Evolutionary conservation across 2,797 vertebrate species (phyloP), one percentile per base, ranked within the genome.

Genomic region (Poeciliopsis paucimaculata): DNA sequence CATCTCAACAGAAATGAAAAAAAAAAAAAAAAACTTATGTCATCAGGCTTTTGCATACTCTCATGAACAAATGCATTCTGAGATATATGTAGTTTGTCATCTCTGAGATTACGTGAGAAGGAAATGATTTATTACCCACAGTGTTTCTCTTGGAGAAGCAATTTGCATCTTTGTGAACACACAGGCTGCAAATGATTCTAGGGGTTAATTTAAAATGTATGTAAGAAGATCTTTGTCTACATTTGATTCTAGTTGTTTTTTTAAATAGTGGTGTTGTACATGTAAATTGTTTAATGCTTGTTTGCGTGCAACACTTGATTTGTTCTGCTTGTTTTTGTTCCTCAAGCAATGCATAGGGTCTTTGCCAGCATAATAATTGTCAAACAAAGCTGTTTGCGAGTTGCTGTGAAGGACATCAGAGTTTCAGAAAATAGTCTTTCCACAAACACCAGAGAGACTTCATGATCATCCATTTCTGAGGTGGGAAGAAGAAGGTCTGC

Each of bases 101-200:
- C 71, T 80, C 47, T 88, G 73, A 84, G 81, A 89, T 91, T 83
- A 82, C 80, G 53, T 77, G 77, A 80, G 83, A 74, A 77, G 86
- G 87, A 88, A 86, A 87, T 90, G 72, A 92, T 93, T 82, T 87
- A 90, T 91, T 88, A 85, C 77, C 77, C 16, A n/a, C 9, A 80
- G 77, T 51, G 51, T 73, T 76, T 78, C 39, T 81, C 68, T 82
- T 77, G 26, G 75, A 70, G 39, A 71, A 73, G 55, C 51, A 77
- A 75, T 83, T 72, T 74, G 78, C 31, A 53, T 74, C 49, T 76
- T 36, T 88, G 28, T 72, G 20, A 75, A 36, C 41, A 43, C 79
- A 39, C 41, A 71, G 60, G 62, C 81, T 83, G 64, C 49, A 46
- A 82, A 72, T 12, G 28, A 12, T 36, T n/a, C 41, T 64, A 60